Evolutionary conservation across 2,113 vertebrate species (phyloP).

Genomic region (Stigmatopora argus): DNA sequence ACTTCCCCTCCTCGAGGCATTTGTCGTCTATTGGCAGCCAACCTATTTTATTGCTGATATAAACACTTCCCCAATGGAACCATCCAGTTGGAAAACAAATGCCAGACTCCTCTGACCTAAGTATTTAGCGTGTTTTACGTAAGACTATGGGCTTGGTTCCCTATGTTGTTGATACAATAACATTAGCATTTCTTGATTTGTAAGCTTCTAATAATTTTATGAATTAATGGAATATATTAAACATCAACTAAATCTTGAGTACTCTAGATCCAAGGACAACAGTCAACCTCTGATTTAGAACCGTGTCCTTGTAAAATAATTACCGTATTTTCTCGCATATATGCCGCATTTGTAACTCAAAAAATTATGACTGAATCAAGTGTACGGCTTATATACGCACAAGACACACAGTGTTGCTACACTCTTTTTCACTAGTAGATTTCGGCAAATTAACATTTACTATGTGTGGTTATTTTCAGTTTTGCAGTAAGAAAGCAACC

Average conservation of each 20-base stretch:
- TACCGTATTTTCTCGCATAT: too few species aligned
- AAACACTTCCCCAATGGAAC: conserved; percentile 57
- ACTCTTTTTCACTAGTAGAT: too few species aligned
- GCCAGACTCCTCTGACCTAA: conserved; percentile 41
- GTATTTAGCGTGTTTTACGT: conserved; percentile 37
- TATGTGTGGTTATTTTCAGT: too few species aligned
- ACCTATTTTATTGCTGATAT: conserved; percentile 67
- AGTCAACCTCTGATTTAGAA: neutral
- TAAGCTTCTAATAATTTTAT: neutral
- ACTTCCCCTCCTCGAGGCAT: conserved; percentile 59
- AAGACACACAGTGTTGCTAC: neutral
- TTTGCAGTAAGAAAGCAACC: too few species aligned
- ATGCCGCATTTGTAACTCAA: too few species aligned
- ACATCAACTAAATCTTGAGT: neutral
- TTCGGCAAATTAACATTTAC: too few species aligned
- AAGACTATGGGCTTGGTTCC: conserved; percentile 12
- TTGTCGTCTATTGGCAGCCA: conserved; percentile 52
- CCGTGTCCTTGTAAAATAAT: neutral
- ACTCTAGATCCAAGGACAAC: neutral
- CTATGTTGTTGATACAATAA: neutral
- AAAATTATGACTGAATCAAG: too few species aligned
- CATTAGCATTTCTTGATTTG: neutral
- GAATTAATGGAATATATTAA: neutral
- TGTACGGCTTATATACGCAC: too few species aligned
- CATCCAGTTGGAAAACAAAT: conserved; percentile 51